Evolutionary conservation across 2,113 vertebrate species (phyloP), one percentile per base, ranked within the genome.

Genomic region (Ptilonorhynchus violaceus): DNA sequence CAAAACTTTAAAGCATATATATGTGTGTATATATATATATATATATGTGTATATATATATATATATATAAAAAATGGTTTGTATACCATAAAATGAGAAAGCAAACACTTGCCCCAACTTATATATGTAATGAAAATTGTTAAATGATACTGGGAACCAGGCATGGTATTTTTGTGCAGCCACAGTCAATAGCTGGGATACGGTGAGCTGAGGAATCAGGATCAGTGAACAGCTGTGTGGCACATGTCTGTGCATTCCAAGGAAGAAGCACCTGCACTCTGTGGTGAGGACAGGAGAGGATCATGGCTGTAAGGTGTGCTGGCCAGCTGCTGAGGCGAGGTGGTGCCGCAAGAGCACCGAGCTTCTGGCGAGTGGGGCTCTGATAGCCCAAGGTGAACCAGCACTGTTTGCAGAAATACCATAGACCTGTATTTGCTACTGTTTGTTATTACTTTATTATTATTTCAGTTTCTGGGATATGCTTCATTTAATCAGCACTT

Each of bases 181-280:
- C 9, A 7, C 20, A 27, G 63, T 49, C 28, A 42, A 6, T 11
- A 39, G 6, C 10, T 62, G 67, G 49, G 22, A 8, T 24, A 30
- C 0, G 0, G 27, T n/a, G 22, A 50, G 31, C 15, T 14, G 47
- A 70, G 58, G 46, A 58, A 24, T 22, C 10, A 19, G 62, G 70
- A 28, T 37, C 55, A 70, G 50, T 1, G 1, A 35, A 6, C 10
- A 74, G 73, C 41, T 56, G 25, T 47, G 33, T 4, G 7, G 4
- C 3, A 0, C 3, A 10, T 49, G 16, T 33, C 84, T 0, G 0
- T 39, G 46, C 46, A 53, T 37, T 39, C 53, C 58, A n/a, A 31
- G 44, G 37, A 80, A 13, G 15, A 10, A 53, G 23, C 31, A 13
- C 7, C 22, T n/a, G 46, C 0, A 0, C 30, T 27, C 33, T 25